Evolutionary conservation across 2,888 invertebrate species (phyloP), one percentile per base, ranked within the genome.

Genomic region (Oxyscelio sp.): DNA sequence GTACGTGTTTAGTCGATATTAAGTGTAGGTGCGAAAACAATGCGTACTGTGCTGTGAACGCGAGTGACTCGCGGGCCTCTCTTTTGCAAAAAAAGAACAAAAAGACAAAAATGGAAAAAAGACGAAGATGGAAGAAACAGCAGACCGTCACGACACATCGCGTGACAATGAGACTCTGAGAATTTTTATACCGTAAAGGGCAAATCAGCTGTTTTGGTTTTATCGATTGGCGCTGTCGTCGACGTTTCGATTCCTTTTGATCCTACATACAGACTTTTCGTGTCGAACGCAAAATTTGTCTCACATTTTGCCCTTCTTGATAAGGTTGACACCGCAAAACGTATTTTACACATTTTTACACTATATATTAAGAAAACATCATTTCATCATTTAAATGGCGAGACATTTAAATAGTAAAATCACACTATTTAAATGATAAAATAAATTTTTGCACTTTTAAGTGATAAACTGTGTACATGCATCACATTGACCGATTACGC

Each of bases 1-100:
- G 48, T 61, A 75, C 66, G 68, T 66, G 50, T 75, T 82, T 82
- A 80, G 80, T 80, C 31, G 65, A 80, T 66, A 66, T 50, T 56
- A 71, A 80, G 73, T 66, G 52, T 80, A 80, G 66, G 52, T 56
- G 50, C 66, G 70, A 79, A 61, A 63, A 71, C 70, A 79, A 56
- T 54, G 78, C 61, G 63, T 71, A 63, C 22, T 79, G 63, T 68
- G 68, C 70, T 70, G 63, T 40, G 73, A 73, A 40, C 11, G 50
- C 38, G 48, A 61, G 54, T 52, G 40, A 74, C 43, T 61, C 52
- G 65, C 65, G 40, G 65, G 54, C 74, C 63, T 75, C 63, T 75
- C 65, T 75, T 75, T 45, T 63, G 43, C 71, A 59, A 59, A 73
- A 59, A 59, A 40, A 70, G 27, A 54, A 40, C 5, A 40, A 40